Base-by-base conservation (phyloP, 2,888 invertebrate species). In the Dolichopus griseipennis region DNA sequence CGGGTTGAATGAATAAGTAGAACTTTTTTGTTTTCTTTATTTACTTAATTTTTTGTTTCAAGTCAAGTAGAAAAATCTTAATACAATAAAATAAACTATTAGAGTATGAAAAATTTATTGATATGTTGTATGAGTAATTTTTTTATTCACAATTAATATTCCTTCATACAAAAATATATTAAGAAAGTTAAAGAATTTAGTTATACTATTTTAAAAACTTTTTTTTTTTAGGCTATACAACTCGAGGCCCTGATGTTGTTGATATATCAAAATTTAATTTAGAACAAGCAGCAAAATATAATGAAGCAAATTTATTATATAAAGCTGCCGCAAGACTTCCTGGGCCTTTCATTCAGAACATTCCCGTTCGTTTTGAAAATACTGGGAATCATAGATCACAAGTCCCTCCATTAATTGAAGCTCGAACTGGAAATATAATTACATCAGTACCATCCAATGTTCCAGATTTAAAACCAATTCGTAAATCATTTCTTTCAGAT, bases 361-460 rank as follows among this genome's bases (percentile, higher is more conserved):
- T 52, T 52, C 52, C 52, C 1, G 52, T 52, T 52, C 52, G 52
- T 52, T 7, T 37, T n/a, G 34, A 65, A 22, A 20, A 22, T 43
- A 68, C 67, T 65, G 70, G 69, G 37, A 37, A 68, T 15, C 63
- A 65, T 9, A 74, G 73, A 67, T 73, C 73, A 22, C 74, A 64
- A 18, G 61, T 75, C 61, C 76, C 77, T 33, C 74, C 75, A 12
- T 70, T 76, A 10, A 74, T 75, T 41, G 75, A 75, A 64, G 70
- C 74, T 7, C 70, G 72, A 37, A 74, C 75, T 1, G 75, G 75
- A 27, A 73, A 70, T 41, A 73, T 76, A 61, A 22, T 62, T 3
- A 22, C 62, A 68, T 69, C 75, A 52, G 72, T 73, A 6, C 73
- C 75, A 10, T 73, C 73, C 9, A 64, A 70, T 27, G 68, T 72